Evolutionary conservation across 2,797 vertebrate species (phyloP).

Genomic region (Danio tinwini): DNA sequence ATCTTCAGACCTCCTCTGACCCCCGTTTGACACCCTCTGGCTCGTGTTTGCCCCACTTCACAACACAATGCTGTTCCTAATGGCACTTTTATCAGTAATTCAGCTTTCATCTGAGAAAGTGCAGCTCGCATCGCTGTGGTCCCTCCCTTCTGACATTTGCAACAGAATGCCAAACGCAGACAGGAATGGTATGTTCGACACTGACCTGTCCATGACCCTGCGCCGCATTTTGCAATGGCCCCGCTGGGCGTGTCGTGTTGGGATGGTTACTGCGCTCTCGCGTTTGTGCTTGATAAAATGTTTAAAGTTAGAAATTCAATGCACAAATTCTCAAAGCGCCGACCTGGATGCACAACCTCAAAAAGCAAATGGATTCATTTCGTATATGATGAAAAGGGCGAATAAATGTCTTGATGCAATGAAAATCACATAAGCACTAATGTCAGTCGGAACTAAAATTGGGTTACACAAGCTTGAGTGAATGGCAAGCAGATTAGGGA

Average conservation of each 20-base stretch:
- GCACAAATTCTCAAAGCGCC: not conserved
- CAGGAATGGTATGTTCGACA: conserved; percentile 66
- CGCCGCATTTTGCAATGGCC: conserved; percentile 65
- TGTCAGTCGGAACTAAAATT: no score
- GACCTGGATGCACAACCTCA: conserved; percentile 5
- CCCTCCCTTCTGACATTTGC: conserved; percentile 56
- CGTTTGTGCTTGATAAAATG: conserved; percentile 63
- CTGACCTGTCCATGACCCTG: conserved; percentile 77
- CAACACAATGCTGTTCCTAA: conserved; percentile 22
- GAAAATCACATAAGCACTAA: no score
- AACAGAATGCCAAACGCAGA: conserved; percentile 66
- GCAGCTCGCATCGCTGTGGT: conserved; percentile 26
- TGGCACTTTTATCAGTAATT: conserved; percentile 17
- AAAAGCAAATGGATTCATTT: not conserved
- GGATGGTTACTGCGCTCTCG: conserved; percentile 63
- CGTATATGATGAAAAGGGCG: no score
- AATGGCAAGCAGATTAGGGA: no score
- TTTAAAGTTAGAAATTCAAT: conserved; percentile 43
- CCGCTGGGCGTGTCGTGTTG: conserved; percentile 60
- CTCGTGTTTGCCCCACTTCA: conserved; percentile 49
- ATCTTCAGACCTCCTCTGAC: conserved; percentile 3
- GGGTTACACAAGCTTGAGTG: no score
- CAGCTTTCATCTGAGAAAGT: conserved; percentile 28
- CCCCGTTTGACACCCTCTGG: conserved; percentile 31
- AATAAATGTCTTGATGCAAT: no score